Conservation (phyloP, 2,113 vertebrate species). For the Myrmecobius fasciatus region DNA sequence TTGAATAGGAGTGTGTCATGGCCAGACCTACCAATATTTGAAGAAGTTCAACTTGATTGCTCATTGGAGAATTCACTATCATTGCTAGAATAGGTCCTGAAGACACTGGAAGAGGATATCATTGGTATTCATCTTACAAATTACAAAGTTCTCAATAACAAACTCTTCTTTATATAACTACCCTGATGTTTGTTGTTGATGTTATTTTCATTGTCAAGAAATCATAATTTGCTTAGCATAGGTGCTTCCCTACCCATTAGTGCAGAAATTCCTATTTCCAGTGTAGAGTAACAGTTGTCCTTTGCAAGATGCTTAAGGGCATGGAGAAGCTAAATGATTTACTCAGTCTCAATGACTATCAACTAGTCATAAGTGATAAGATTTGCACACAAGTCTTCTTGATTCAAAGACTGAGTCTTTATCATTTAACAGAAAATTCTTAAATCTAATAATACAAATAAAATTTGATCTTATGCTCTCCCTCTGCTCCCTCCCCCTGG, state of each 20-base stretch:
- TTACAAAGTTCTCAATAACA: neutral
- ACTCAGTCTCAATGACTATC: neutral
- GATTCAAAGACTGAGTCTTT: neutral
- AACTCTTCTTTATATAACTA: neutral
- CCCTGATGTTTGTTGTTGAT: neutral
- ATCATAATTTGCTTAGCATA: neutral
- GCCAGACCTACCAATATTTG: neutral
- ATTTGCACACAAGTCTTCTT: neutral
- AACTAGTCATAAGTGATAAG: neutral
- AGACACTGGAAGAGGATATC: neutral
- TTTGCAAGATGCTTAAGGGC: neutral
- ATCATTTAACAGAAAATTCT: slow-evolving; percentile 66
- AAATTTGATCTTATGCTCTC: slow-evolving; percentile 82
- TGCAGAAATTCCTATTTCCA: neutral
- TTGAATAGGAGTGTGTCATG: neutral
- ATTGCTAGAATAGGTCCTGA: neutral
- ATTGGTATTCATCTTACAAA: neutral
- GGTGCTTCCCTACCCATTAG: neutral
- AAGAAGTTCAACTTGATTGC: neutral
- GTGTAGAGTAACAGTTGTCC: neutral
- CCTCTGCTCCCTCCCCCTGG: slow-evolving; percentile 59
- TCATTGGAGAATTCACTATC: neutral
- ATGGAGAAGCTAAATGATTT: neutral
- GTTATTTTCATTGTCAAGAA: neutral
- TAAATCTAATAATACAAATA: slow-evolving; percentile 86